These are phyloP conservation scores for Cercopithecus hamlyni DNA, from an alignment of 2,797 vertebrate species.

Conservation along the genomic window DNA sequence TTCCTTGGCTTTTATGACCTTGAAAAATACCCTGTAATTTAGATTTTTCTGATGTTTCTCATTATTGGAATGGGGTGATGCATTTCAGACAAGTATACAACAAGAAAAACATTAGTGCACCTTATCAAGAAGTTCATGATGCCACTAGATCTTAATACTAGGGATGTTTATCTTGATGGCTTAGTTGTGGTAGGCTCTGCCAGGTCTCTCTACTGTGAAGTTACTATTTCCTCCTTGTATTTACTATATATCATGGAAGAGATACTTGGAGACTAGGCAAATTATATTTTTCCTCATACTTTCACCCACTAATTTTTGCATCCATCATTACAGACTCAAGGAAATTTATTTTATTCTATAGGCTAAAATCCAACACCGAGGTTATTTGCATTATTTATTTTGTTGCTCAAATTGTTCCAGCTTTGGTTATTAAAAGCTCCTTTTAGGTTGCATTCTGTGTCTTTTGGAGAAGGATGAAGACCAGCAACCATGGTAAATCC, in stretches of 20 bases:
- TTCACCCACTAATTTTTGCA: background rate
- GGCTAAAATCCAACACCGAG: background rate
- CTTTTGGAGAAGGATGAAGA: constrained; percentile 65
- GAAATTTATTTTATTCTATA: background rate
- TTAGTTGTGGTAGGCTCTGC: background rate
- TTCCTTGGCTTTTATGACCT: background rate
- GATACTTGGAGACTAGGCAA: background rate
- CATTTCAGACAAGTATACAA: background rate
- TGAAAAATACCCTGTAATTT: background rate
- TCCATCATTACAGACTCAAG: background rate
- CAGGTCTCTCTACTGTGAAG: background rate
- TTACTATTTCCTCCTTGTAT: background rate
- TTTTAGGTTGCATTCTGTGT: background rate
- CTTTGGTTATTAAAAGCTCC: background rate
- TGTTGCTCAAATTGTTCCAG: background rate
- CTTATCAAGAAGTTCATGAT: background rate
- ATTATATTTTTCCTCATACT: background rate
- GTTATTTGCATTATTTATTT: background rate
- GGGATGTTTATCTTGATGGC: background rate
- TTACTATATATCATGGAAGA: background rate
- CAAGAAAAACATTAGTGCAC: background rate
- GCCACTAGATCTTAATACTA: background rate
- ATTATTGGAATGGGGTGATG: background rate
- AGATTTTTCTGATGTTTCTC: background rate
- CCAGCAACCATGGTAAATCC: constrained; percentile 80